Percentiles rank a stretch among this genome's conserved stretches.
These are phyloP conservation scores for Trissolcus brochymenae DNA, from an alignment of 2,888 invertebrate genomes.

Conservation along the genomic window DNA sequence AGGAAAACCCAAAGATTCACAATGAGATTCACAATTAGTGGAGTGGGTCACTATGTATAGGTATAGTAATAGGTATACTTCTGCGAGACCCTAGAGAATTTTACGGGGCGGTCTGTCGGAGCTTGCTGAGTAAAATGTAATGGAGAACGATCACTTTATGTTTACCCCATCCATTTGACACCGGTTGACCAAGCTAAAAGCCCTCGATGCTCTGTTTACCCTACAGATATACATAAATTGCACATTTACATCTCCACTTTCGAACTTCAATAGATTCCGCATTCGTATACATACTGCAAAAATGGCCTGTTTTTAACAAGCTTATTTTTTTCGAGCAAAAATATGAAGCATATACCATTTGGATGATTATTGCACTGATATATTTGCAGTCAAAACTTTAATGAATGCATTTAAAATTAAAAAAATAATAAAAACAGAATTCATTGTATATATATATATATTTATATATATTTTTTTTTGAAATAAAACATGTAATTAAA, in stretches of 20 bases:
- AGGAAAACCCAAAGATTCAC: constrained; percentile 4
- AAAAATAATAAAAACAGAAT: no score
- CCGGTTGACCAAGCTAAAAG: constrained; percentile 45
- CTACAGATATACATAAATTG: constrained; percentile 14
- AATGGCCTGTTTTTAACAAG: no score
- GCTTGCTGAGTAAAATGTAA: constrained; percentile 45
- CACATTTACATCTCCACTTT: no score
- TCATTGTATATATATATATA: no score
- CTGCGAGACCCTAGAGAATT: constrained; percentile 25
- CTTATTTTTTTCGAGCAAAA: no score
- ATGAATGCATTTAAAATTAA: no score
- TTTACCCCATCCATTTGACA: constrained; percentile 35
- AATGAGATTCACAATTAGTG: constrained; percentile 15
- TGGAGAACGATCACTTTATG: constrained; percentile 27
- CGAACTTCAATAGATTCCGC: no score
- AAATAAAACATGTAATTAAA: no score
- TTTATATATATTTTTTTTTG: no score
- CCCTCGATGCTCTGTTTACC: constrained; percentile 37
- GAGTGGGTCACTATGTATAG: constrained; percentile 6
- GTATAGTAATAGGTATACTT: not conserved
- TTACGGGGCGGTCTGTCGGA: constrained; percentile 37
- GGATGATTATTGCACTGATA: no score
- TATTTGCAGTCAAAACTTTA: no score
- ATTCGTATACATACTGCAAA: not conserved
- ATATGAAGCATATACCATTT: no score